phyloP scores from a whole-genome alignment of 2,888 invertebrate species.

The Ectemnius lituratus region DNA sequence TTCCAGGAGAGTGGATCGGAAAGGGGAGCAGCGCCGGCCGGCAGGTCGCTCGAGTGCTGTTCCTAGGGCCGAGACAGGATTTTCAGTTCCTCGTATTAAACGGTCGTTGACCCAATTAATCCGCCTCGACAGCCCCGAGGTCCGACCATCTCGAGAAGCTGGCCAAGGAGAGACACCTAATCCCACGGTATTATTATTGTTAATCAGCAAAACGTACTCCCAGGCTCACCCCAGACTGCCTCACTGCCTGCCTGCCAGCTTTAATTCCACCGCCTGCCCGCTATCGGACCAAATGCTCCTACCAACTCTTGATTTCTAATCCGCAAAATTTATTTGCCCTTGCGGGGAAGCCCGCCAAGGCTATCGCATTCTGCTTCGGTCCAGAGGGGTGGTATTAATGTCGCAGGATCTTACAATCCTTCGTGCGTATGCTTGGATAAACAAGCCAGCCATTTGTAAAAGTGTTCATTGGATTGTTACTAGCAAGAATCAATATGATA shows the following conservation, averaged over 20 bases:
- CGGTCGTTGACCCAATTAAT: constrained; percentile 68
- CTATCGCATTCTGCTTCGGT: not conserved
- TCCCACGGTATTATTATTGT: constrained; percentile 58
- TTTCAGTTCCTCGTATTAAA: constrained; percentile 68
- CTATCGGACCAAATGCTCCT: constrained; percentile 1
- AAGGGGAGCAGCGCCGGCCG: constrained; percentile 53
- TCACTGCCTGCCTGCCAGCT: not conserved
- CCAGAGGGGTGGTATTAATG: not conserved
- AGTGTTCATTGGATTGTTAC: not conserved
- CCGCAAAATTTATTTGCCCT: constrained; percentile 1
- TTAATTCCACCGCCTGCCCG: not conserved
- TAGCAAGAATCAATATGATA: too few species aligned
- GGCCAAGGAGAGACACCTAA: constrained; percentile 54
- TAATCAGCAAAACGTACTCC: constrained; percentile 49
- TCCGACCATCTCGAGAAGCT: constrained; percentile 35
- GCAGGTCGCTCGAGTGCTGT: constrained; percentile 27
- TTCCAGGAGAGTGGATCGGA: constrained; percentile 76
- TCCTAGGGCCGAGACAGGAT: constrained; percentile 59
- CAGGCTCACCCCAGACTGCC: not conserved
- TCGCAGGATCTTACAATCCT: not conserved
- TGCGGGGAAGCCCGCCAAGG: not conserved
- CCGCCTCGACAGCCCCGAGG: constrained; percentile 24
- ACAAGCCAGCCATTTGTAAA: not conserved
- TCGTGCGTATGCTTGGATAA: not conserved
- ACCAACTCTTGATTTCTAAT: constrained; percentile 14